Evolutionary conservation across 2,888 invertebrate species (phyloP).

Genomic region (Bellardia pandia): DNA sequence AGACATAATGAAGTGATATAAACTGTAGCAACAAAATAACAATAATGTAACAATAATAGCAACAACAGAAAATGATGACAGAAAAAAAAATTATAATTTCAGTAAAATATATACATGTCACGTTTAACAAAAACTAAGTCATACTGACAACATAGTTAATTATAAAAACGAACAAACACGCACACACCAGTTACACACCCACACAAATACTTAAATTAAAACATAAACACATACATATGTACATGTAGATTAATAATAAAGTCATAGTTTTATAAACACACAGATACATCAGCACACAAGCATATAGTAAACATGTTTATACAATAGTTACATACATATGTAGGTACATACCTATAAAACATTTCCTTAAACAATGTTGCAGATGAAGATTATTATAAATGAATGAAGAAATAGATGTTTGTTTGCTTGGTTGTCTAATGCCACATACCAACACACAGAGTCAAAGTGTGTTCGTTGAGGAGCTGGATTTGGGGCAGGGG

Average conservation of each 20-base stretch:
- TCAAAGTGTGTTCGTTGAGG: not conserved
- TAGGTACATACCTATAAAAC: conserved; percentile 66
- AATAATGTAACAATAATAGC: conserved; percentile 25
- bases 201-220: not conserved
- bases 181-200: not conserved
- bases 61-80: conserved; percentile 31
- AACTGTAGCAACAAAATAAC: conserved; percentile 30
- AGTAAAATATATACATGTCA: conserved; percentile 59
- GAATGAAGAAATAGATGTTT: conserved; percentile 3
- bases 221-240: conserved; percentile 22
- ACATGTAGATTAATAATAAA: conserved; percentile 15
- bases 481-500: not conserved
- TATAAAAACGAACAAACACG: conserved; percentile 38
- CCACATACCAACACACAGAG: not conserved
- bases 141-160: conserved; percentile 68
- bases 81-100: conserved; percentile 15
- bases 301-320: not conserved
- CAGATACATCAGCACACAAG: not conserved
- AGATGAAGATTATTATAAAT: conserved; percentile 56
- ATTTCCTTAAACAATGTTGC: conserved; percentile 60
- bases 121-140: conserved; percentile 63
- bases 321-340: not conserved
- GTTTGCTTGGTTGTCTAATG: not conserved
- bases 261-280: conserved; percentile 10
- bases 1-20: conserved; percentile 18